Evolutionary conservation across 2,888 invertebrate genomes (phyloP).

Genomic region (Brachypalpus laphriformis): DNA sequence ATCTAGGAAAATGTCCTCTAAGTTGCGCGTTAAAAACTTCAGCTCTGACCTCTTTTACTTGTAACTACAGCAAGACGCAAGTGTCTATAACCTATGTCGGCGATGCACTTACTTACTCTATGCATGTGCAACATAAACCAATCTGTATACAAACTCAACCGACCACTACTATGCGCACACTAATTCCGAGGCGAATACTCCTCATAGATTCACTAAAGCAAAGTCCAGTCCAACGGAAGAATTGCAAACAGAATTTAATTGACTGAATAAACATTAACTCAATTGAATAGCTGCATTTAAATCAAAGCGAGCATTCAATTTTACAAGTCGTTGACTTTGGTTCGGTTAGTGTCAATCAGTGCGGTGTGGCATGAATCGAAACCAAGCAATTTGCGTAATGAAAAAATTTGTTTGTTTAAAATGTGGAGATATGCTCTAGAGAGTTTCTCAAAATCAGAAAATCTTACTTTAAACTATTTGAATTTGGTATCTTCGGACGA

Average conservation of each 20-base stretch:
- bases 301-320: slow-evolving; percentile 49
- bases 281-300: slow-evolving; percentile 62
- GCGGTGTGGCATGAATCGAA: background rate
- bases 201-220: background rate
- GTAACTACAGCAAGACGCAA: background rate
- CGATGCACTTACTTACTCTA: background rate
- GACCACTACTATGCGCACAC: background rate
- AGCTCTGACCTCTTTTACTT: background rate
- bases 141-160: background rate
- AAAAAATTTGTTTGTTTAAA: background rate
- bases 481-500: too few relatives aligned
- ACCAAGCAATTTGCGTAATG: background rate
- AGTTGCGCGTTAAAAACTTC: too few relatives aligned
- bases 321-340: slow-evolving; percentile 55
- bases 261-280: slow-evolving; percentile 62
- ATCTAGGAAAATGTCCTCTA: too few relatives aligned
- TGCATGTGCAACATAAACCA: background rate
- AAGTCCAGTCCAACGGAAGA: slow-evolving; percentile 40
- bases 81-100: background rate
- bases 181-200: background rate
- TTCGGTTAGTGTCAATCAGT: slow-evolving; percentile 29
- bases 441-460: too few relatives aligned
- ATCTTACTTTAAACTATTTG: too few relatives aligned
- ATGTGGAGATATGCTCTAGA: background rate
- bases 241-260: slow-evolving; percentile 48